phyloP scores from a whole-genome alignment of 2,797 vertebrate species.

The Columba guinea region DNA sequence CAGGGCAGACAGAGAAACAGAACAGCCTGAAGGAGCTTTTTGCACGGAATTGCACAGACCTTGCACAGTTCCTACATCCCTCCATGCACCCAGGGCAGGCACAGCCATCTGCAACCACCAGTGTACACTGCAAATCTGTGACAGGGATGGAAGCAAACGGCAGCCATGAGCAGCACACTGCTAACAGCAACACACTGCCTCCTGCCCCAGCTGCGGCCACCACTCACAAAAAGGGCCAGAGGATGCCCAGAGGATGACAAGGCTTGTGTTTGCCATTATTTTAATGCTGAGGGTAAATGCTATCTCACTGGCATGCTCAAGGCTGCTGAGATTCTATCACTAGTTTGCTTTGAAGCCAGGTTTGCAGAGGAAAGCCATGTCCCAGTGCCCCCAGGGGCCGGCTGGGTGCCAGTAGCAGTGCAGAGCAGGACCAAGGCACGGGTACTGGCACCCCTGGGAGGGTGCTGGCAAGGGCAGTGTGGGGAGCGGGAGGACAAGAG shows the following conservation, averaged over 20 bases:
- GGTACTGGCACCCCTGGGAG: neutral
- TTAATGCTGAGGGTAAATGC: neutral
- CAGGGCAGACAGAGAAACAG: neutral
- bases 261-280: neutral
- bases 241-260: neutral
- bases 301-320: neutral
- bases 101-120: neutral
- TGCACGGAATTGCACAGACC: neutral
- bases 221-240: neutral
- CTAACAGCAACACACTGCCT: neutral
- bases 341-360: neutral
- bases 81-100: neutral
- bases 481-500: neutral
- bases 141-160: accelerated
- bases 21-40: neutral
- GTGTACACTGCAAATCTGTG: accelerated
- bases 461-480: neutral
- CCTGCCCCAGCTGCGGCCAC: neutral
- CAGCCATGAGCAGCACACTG: neutral
- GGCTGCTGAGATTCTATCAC: neutral
- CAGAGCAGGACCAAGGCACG: neutral
- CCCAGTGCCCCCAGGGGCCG: neutral
- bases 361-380: neutral
- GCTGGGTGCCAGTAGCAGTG: neutral
- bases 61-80: neutral